A percentile compares a stretch with the other conserved stretches of the same genome.
phyloP scores from a whole-genome alignment of 2,113 vertebrate species.

The Aegotheles bennettii region DNA sequence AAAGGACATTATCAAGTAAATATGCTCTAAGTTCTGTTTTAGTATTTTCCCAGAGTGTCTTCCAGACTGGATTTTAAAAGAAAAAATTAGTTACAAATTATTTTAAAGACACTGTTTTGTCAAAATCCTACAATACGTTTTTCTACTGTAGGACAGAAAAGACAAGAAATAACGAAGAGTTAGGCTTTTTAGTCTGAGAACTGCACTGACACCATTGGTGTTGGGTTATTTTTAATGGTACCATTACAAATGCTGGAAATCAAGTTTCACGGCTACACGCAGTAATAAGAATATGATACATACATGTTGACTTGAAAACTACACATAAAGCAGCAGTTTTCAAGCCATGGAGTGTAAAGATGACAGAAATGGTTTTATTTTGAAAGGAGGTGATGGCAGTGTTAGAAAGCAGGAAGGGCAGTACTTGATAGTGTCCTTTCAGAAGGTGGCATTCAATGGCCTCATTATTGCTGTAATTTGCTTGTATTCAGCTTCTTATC shows the following conservation, averaged over 20 bases:
- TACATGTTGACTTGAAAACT: not conserved
- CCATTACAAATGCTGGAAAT: not conserved
- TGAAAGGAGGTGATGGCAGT: not conserved
- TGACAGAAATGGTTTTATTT: not conserved
- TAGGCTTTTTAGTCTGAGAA: slow-evolving; percentile 6
- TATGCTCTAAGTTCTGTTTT: slow-evolving; percentile 4
- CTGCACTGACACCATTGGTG: not conserved
- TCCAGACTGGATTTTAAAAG: not conserved
- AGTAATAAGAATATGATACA: not conserved
- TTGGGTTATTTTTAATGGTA: not conserved
- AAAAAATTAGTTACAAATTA: not conserved
- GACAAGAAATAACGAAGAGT: not conserved
- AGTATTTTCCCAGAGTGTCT: not conserved
- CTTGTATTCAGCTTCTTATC: slow-evolving; percentile 40
- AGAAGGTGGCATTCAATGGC: slow-evolving; percentile 61
- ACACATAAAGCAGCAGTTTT: not conserved
- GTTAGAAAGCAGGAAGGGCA: not conserved
- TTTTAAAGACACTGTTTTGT: not conserved
- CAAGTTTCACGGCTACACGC: not conserved
- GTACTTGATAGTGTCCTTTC: slow-evolving; percentile 70
- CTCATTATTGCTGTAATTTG: slow-evolving; percentile 54
- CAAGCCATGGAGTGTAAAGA: slow-evolving; percentile 9
- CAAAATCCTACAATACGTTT: not conserved
- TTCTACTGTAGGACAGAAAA: not conserved
- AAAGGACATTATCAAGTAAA: slow-evolving; percentile 65